phyloP scores from a whole-genome alignment of 2,113 vertebrate species.

The Pluvialis apricaria region DNA sequence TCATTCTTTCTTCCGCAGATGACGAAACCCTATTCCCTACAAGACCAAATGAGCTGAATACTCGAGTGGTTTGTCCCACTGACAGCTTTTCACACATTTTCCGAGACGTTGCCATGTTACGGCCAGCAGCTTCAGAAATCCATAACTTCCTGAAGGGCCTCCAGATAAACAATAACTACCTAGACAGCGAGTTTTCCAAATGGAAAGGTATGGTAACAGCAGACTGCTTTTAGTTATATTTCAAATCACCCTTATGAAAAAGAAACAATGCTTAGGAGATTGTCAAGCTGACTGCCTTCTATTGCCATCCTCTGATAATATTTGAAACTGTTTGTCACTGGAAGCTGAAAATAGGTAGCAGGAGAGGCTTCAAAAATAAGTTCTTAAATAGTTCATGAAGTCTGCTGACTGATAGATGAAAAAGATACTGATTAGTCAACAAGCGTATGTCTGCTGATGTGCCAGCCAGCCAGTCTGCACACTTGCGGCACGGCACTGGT shows the following conservation, averaged over 20 bases:
- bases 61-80: slow-evolving; percentile 59
- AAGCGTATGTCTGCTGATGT: rapidly evolving
- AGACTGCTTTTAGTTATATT: neutral
- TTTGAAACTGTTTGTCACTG: neutral
- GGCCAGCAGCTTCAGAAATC: slow-evolving; percentile 73
- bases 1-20: slow-evolving; percentile 41
- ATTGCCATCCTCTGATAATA: neutral
- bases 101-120: slow-evolving; percentile 64
- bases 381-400: neutral
- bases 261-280: neutral
- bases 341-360: neutral
- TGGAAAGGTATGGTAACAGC: slow-evolving; percentile 73
- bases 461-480: neutral
- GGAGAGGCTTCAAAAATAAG: neutral
- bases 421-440: neutral
- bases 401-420: neutral
- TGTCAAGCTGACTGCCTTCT: neutral
- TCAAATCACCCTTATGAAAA: neutral
- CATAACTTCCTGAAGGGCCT: slow-evolving; percentile 76
- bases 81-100: slow-evolving; percentile 68
- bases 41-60: slow-evolving; percentile 66
- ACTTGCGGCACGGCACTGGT: neutral
- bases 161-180: slow-evolving; percentile 70
- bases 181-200: slow-evolving; percentile 67
- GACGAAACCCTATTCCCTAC: slow-evolving; percentile 55